These are phyloP conservation scores for Pygathrix nemaeus DNA, from an alignment of 2,113 vertebrate species.

Conservation along the genomic window DNA sequence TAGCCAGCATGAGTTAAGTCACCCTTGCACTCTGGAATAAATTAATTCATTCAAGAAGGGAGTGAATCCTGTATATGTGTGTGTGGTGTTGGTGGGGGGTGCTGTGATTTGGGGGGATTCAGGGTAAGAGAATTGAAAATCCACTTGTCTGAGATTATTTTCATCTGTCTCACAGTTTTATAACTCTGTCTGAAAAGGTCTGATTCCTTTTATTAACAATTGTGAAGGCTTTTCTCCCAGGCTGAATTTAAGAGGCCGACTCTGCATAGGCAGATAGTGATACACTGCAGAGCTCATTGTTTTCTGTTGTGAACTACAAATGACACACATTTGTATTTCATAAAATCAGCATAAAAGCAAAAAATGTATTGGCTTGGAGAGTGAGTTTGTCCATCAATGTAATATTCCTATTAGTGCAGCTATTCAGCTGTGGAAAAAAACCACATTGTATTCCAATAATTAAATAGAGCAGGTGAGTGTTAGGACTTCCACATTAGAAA, in stretches of 20 bases:
- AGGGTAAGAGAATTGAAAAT: not conserved
- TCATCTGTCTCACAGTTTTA: not conserved
- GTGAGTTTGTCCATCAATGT: constrained; percentile 62
- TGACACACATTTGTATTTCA: constrained; percentile 58
- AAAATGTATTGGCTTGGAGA: constrained; percentile 69
- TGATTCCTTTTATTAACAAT: not conserved
- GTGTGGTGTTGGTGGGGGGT: not conserved
- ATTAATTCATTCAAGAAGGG: constrained; percentile 19
- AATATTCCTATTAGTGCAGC: constrained; percentile 59
- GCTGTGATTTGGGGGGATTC: not conserved
- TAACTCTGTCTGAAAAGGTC: not conserved
- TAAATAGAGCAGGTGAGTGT: constrained; percentile 58
- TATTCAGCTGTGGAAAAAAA: not conserved
- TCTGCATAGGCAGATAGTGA: not conserved
- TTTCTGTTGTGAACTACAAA: constrained; percentile 69
- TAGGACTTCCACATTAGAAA: constrained; percentile 13
- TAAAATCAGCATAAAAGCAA: constrained; percentile 75
- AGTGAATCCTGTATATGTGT: not conserved
- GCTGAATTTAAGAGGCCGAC: constrained; percentile 5
- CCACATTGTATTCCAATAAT: constrained; percentile 39
- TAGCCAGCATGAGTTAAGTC: not conserved
- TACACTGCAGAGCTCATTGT: not conserved
- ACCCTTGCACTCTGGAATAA: constrained; percentile 24
- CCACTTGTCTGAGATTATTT: constrained; percentile 4
- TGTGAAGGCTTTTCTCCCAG: not conserved